Base-by-base conservation (phyloP, 2,797 vertebrate genomes). In the Schizopygopsis pylzovi region DNA sequence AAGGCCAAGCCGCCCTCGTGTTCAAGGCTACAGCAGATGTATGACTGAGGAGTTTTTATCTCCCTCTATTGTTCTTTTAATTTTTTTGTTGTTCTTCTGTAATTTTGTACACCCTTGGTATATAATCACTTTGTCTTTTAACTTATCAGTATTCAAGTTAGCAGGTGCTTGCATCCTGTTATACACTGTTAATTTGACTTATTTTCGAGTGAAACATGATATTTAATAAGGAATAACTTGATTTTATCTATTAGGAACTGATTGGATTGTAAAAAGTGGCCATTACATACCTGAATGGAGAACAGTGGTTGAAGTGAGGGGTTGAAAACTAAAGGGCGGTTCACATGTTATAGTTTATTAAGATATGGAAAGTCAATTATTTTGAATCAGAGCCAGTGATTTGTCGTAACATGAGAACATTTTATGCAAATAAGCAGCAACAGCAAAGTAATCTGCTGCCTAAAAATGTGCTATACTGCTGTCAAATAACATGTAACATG, bases 11-110 rank as follows among this genome's bases (percentile, higher is more conserved):
- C 52, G 49, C 68, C 47, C 56, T 68, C 39, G 7, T 80, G 56
- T 68, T 85, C 11, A 76, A 47, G 41, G 22, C 47, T 81, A 37
- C 4, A 20, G 81, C 67, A 54, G n/a, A 67, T 86, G 77, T 86
- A 85, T 80, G 68, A 79, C 76, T 37, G 18, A 78, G 25, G 25
- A 45, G 20, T 20, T 33, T 33, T 56, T 28, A 20, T 76, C 49
- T 52, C 7, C 79, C 37, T 45, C 49, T 77, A 2, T 15, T 59
- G 1, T 68, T 12, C n/a, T 76, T 73, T 49, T 56, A 2, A 33
- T 33, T 61, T 56, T 13, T 16, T 4, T 7, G 25, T 18, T 43
- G 28, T 33, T 63, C 15, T 65, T n/a, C 16, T 15, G 4, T 22
- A 25, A 37, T 56, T 76, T 20, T 56, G 39, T 45, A 41, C 63